Percentiles rank a stretch among this genome's conserved stretches.
Evolutionary conservation across 2,888 invertebrate genomes (phyloP).

Genomic region (Nomada fabriciana): DNA sequence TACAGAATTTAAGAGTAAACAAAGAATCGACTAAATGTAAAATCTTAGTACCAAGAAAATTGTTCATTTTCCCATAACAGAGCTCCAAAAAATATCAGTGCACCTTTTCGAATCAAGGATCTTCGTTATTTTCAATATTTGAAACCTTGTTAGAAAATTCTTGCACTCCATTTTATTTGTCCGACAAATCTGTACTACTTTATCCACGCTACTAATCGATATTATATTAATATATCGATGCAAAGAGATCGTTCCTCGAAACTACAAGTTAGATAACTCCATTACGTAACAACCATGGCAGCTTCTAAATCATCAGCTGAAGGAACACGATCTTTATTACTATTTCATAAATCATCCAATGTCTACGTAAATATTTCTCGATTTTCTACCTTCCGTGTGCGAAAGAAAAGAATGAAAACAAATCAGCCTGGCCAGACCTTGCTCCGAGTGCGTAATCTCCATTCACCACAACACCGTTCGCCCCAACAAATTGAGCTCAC

Average conservation of each 20-base stretch:
- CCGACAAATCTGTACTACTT: too few relatives aligned
- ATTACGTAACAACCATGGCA: not conserved
- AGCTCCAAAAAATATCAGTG: too few relatives aligned
- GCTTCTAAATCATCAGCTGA: slow-evolving; percentile 25
- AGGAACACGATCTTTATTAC: slow-evolving; percentile 29
- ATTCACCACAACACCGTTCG: slow-evolving; percentile 18
- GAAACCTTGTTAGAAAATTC: too few relatives aligned
- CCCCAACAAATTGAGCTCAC: not conserved
- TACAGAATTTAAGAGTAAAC: too few relatives aligned
- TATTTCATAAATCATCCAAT: slow-evolving; percentile 24
- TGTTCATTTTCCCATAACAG: too few relatives aligned
- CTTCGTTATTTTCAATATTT: too few relatives aligned
- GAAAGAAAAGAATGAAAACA: not conserved
- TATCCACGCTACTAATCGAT: too few relatives aligned
- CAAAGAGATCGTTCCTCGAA: not conserved
- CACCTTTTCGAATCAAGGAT: too few relatives aligned
- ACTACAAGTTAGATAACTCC: slow-evolving; percentile 8
- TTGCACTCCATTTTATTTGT: too few relatives aligned
- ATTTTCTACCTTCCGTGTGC: slow-evolving; percentile 20
- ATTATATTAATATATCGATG: too few relatives aligned
- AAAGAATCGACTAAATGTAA: too few relatives aligned
- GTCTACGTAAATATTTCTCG: slow-evolving; percentile 20
- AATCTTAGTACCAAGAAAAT: too few relatives aligned
- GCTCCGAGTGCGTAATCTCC: slow-evolving; percentile 1
- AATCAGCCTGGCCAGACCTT: not conserved